Evolutionary conservation across 1,140 invertebrate genomes (phyloP), one percentile per base, ranked within the genome.

Genomic region (Oryzaephilus surinamensis): DNA sequence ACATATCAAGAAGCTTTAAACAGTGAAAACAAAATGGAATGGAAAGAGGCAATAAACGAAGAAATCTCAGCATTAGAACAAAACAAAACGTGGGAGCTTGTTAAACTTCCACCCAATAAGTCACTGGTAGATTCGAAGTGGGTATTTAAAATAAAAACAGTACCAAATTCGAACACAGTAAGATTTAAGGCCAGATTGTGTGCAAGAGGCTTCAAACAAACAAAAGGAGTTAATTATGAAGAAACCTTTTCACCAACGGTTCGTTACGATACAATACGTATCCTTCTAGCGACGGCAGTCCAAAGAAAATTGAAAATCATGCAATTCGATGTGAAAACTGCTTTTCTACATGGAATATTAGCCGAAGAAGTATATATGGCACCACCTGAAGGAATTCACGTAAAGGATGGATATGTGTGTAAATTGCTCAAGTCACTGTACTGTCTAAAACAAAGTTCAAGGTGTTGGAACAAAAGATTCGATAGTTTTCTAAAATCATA

Each of bases 101-200:
- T 48, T n/a, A 37, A 54, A 11, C 26, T 50, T 41, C 58, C 51
- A n/a, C 19, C 46, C 32, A 42, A 44, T 27, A 33, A 48, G 38
- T 57, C 45, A 23, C 32, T 43, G 3, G 42, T 66, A n/a, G 38
- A 40, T 12, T 45, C 34, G 16, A 59, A 57, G 51, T 64, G 60
- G 63, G 50, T 63, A 5, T 64, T 52, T 32, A 53, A 51, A 41
- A 32, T 52, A 2, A 66, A 65, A 51, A 29, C 26, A n/a, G 38
- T 55, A 30, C 26, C 33, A 30, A 41, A 54, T 36, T 55, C 53
- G 11, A 36, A 45, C 19, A 35, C 50, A 11, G 47, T 43, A n/a
- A 34, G 40, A 23, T 63, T 49, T 37, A 69, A 66, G 46, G 61
- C 58, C n/a, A 42, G 63, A 32, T 46, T 67, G 6, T 60, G 69